These are phyloP conservation scores for Cheilosia soror DNA, from an alignment of 2,888 invertebrate genomes.

Conservation along the genomic window DNA sequence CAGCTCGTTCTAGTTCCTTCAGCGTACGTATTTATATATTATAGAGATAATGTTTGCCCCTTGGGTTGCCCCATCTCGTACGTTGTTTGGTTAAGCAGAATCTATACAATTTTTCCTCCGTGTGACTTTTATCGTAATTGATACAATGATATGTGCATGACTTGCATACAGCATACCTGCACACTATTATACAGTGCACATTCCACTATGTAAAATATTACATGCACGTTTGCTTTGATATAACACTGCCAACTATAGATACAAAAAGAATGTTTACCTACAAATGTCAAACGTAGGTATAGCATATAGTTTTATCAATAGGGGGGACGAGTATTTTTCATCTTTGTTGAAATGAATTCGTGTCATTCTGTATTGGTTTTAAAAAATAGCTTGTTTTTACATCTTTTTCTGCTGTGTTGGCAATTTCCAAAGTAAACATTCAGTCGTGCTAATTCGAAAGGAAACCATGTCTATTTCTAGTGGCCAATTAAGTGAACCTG, in stretches of 20 bases:
- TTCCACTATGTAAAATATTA: background rate
- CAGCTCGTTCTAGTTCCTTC: conserved; percentile 37
- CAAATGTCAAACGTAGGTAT: too few species aligned
- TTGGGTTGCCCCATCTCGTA: conserved; percentile 56
- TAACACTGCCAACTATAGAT: conserved; percentile 13
- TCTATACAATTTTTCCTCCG: conserved; percentile 65
- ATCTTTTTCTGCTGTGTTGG: background rate
- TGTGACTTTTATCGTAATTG: conserved; percentile 70
- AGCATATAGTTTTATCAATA: conserved; percentile 8
- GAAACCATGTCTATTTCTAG: conserved; percentile 4
- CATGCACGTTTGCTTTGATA: conserved; percentile 21
- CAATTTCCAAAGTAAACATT: background rate
- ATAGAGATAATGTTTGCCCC: conserved; percentile 55
- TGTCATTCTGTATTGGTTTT: background rate
- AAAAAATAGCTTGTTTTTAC: background rate
- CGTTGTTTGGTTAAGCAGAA: conserved; percentile 54
- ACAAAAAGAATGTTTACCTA: conserved; percentile 5
- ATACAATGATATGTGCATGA: conserved; percentile 47
- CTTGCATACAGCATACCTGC: conserved; percentile 29
- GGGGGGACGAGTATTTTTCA: background rate
- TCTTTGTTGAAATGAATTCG: background rate
- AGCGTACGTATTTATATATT: conserved; percentile 2
- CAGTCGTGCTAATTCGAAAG: conserved; percentile 13
- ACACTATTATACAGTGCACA: conserved; percentile 25
- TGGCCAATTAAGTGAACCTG: conserved; percentile 11